Base-by-base conservation (phyloP, 2,797 vertebrate genomes). In the Adelosebastes latens region DNA sequence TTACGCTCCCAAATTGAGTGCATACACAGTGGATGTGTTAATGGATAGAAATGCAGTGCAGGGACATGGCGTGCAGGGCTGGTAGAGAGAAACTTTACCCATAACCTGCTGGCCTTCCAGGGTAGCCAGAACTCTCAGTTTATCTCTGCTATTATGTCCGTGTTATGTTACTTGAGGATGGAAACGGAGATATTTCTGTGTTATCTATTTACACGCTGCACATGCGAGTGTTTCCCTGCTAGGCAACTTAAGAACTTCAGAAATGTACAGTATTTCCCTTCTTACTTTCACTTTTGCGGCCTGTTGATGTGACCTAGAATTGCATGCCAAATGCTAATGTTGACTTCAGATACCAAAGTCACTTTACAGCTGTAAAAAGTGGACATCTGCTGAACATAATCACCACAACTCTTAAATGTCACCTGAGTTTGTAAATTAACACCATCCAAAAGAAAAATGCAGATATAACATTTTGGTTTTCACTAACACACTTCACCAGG, bases 21-120 rank as follows among this genome's bases (percentile, higher is more conserved):
- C 72, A 83, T 79, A 87, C 82, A 85, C 87, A 83, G 85, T 81
- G 80, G 76, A 92, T 76, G 91, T 93, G 94, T 92, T 93, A 94
- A 94, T 93, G 88, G 90, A 87, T 77, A 74, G 85, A 93, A 93
- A 92, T 89, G 89, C 59, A 8, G 79, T 52, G 75, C 81, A 12
- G 86, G 90, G 82, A 93, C 90, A 86, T 84, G 82, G 16, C 36
- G 79, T 88, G 82, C 87, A 58, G 79, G 56, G 77, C 85, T 69
- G 88, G 88, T 90, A 77, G 86, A 82, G 77, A 90, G 80, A 85
- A 85, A 80, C 82, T 72, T 86, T 81, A 87, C 74, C 73, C 75
- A 63, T 31, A 52, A 83, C 79, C 77, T 25, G 70, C 67, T 81
- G 72, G 36, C 55, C 84, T 85, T 61, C 72, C 59, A 72, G 75